Conservation (phyloP, 2,888 invertebrate species). For the Heliconius charithonia region DNA sequence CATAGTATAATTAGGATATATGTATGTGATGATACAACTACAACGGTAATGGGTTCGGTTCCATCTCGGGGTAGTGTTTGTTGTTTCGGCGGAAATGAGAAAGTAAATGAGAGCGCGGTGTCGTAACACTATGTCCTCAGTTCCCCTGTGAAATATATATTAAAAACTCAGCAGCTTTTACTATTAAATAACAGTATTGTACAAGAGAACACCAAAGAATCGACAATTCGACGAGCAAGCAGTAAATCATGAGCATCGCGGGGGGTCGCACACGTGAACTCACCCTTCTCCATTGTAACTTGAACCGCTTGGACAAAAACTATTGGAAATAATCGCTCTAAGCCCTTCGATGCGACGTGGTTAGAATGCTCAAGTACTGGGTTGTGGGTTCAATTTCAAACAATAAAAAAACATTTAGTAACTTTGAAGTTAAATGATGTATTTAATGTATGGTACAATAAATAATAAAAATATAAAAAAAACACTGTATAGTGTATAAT, state of each 20-base stretch:
- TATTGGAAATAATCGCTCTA: conserved; percentile 13
- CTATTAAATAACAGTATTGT: not conserved
- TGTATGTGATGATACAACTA: not conserved
- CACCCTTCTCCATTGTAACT: conserved; percentile 39
- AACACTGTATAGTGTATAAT: not conserved
- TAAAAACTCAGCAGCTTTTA: not conserved
- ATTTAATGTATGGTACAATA: not conserved
- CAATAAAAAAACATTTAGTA: too few species aligned
- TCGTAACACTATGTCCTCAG: too few species aligned
- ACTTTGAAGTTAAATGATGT: not conserved
- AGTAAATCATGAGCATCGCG: conserved; percentile 39
- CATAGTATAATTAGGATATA: not conserved
- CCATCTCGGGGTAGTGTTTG: not conserved
- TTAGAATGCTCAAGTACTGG: not conserved
- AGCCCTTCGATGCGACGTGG: not conserved
- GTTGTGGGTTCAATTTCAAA: not conserved
- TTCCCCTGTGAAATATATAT: too few species aligned
- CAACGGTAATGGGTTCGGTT: not conserved
- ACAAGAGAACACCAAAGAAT: conserved; percentile 18
- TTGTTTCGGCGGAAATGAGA: too few species aligned
- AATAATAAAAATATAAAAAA: too few species aligned
- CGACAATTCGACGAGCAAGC: conserved; percentile 33
- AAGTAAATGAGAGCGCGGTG: too few species aligned
- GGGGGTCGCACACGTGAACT: conserved; percentile 41
- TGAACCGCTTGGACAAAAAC: conserved; percentile 41